phyloP scores from a whole-genome alignment of 2,113 vertebrate genomes.

The Albula goreensis region DNA sequence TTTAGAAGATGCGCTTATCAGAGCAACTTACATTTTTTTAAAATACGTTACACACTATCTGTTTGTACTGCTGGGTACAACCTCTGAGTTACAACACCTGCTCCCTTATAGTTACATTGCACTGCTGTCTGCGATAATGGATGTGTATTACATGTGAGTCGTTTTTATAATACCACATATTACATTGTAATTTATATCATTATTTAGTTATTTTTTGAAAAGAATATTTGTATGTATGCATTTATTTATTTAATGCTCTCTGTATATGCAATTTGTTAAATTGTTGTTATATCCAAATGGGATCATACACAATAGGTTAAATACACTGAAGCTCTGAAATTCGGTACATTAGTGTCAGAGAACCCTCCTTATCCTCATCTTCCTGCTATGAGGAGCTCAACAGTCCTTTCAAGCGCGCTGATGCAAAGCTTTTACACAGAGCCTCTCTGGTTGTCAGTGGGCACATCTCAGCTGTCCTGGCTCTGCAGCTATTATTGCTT shows the following conservation, averaged over 20 bases:
- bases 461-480: conserved; percentile 10
- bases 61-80: too few relatives aligned
- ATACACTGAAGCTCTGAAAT: conserved; percentile 12
- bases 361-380: not conserved
- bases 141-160: too few relatives aligned
- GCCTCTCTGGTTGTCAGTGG: conserved; percentile 25
- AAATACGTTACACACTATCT: too few relatives aligned
- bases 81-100: too few relatives aligned
- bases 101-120: too few relatives aligned
- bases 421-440: conserved; percentile 16
- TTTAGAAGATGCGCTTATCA: too few relatives aligned
- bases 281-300: not conserved
- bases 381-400: conserved; percentile 5
- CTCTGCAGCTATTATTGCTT: conserved; percentile 5
- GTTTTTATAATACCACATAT: too few relatives aligned
- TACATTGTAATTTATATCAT: not conserved
- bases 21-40: too few relatives aligned
- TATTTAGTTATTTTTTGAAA: not conserved
- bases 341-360: conserved; percentile 18
- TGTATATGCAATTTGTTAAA: not conserved
- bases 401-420: conserved; percentile 25
- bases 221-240: not conserved
- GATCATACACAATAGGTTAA: conserved; percentile 9
- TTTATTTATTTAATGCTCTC: not conserved
- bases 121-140: too few relatives aligned